phyloP scores from a whole-genome alignment of 1,140 invertebrate genomes.

The Acromyrmex charruanus region DNA sequence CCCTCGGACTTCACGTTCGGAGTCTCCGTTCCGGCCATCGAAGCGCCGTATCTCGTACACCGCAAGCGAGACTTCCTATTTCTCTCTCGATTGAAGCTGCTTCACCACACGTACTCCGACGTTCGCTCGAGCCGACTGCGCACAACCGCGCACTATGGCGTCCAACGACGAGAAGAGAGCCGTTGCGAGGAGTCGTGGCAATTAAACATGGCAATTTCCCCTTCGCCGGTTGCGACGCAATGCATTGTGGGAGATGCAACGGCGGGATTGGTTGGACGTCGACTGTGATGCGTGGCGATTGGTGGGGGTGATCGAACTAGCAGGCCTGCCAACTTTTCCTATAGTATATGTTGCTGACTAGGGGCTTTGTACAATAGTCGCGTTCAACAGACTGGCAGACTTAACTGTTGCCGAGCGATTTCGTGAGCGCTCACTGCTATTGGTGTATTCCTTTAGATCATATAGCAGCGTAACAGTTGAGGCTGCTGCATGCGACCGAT shows the following conservation, averaged over 20 bases:
- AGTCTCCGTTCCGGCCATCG: slow-evolving; percentile 79
- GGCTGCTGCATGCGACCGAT: neutral
- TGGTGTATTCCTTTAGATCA: too few species aligned
- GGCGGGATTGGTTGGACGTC: neutral
- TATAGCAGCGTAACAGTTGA: too few species aligned
- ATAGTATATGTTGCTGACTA: neutral
- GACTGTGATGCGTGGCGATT: neutral
- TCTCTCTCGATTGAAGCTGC: neutral
- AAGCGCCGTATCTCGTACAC: neutral
- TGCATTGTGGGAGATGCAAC: neutral
- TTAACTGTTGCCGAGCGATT: too few species aligned
- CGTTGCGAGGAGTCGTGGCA: neutral
- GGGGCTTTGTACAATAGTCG: neutral
- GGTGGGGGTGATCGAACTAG: neutral
- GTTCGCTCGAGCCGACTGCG: neutral
- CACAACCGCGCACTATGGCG: slow-evolving; percentile 57
- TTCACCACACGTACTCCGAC: neutral
- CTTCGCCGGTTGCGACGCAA: neutral
- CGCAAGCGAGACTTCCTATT: neutral
- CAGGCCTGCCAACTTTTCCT: neutral
- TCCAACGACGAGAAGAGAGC: slow-evolving; percentile 74
- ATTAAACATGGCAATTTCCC: neutral
- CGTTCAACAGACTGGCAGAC: too few species aligned
- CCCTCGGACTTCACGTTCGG: slow-evolving; percentile 77
- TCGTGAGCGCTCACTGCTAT: too few species aligned